phyloP scores from a whole-genome alignment of 2,113 vertebrate species.

The Xiphophorus couchianus region DNA sequence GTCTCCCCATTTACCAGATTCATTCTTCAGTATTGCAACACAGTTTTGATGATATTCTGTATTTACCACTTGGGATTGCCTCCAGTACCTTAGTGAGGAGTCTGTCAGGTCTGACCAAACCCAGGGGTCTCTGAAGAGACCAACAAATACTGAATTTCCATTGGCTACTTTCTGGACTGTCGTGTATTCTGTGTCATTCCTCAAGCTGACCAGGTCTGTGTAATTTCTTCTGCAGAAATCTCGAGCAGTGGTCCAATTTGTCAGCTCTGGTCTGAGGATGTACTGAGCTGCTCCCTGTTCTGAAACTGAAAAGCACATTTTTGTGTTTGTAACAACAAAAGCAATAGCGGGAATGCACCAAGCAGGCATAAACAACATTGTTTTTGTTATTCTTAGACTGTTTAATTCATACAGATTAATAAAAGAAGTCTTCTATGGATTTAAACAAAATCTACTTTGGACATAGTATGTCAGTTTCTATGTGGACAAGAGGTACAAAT shows the following conservation, averaged over 20 bases:
- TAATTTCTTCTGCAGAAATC: constrained; percentile 22
- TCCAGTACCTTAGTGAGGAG: constrained; percentile 22
- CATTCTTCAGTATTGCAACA: no score
- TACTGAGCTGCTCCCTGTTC: constrained; percentile 3
- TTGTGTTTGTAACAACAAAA: neutral
- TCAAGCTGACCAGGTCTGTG: constrained; percentile 31
- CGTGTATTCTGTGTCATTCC: constrained; percentile 1
- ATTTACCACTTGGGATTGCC: no score
- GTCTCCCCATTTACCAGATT: constrained; percentile 14
- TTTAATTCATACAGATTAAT: neutral
- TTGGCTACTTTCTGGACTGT: neutral
- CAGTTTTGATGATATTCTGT: no score
- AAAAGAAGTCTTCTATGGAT: no score
- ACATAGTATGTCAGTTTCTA: no score
- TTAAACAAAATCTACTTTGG: no score
- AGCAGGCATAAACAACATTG: neutral
- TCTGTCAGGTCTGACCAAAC: constrained; percentile 16
- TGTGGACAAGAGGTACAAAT: no score
- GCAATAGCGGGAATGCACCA: neutral
- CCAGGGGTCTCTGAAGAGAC: constrained; percentile 31
- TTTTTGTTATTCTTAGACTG: neutral
- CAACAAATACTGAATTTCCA: neutral
- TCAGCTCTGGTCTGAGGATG: accelerated
- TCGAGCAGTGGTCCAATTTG: neutral
- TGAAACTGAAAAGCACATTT: neutral